Base-by-base conservation (phyloP, 37 sponge, comb jelly and placozoan species). In the Bolinopsis microptera region DNA sequence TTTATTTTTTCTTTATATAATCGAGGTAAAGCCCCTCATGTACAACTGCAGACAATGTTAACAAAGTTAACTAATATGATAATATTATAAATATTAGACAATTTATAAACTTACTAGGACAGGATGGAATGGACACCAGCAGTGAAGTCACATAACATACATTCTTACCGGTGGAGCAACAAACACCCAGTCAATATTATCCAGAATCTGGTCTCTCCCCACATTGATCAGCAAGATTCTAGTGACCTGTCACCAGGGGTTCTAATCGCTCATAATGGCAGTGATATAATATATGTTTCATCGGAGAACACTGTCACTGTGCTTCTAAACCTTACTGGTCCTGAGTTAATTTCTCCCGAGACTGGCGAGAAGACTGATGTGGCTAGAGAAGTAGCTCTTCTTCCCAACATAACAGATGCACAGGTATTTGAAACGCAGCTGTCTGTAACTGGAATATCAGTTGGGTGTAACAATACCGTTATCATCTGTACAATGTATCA, bases 401-500 rank as follows among this genome's bases (percentile, higher is more conserved):
- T 77, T 2, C 80, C 80, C 34, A 5, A 34, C 3, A 36, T 77
- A 77, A 21, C 80, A 16, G 21, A 77, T 35, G 18, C 33, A 9
- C 80, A 77, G 18, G 80, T 77, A 8, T 77, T 77, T 35, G 36
- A 77, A 18, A 77, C 80, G 34, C 80, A 77, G 36, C 80, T 77
- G 0, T 28, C 36, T 35, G 80, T 77, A 0, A 33, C 36, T 2
- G 80, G 80, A 18, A 32, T 77, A 9, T 48, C 61, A 48, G 21
- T 34, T 22, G 32, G 80, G 0, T 32, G 9, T 22, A 36, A 32
- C 18, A 27, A 35, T 27, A 8, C 22, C 3, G 36, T 77, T 22
- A 77, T 77, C 1, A 21, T 32, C 13, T 36, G 33, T 18, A 77
- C 80, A 18, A 77, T 77, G 80, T 77, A 77, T 77, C 80, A 77